Conservation (phyloP, 2,113 vertebrate species). For the Ictalurus furcatus region DNA sequence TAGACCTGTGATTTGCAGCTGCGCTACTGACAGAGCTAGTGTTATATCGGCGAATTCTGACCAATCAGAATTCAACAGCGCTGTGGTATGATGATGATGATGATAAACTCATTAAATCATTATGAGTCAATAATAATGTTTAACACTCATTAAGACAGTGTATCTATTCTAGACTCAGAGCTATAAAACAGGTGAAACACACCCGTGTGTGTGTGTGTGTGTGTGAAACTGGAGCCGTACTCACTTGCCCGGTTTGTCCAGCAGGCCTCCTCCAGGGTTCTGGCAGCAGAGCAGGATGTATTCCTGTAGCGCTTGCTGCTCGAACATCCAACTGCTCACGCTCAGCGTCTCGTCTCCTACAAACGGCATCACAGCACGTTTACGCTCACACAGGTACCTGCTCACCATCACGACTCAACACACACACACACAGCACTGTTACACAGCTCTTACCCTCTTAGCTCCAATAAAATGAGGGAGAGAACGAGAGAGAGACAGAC, state of each 20-base stretch:
- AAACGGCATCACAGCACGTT: background rate
- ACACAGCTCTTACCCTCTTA: background rate
- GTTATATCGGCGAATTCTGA: background rate
- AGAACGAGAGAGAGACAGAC: too few relatives aligned
- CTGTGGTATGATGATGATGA: background rate
- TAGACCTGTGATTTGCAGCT: background rate
- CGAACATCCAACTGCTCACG: conserved; percentile 90
- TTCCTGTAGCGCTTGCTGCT: conserved; percentile 92
- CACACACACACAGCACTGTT: background rate
- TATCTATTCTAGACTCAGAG: background rate
- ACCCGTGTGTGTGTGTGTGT: background rate
- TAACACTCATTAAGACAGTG: background rate
- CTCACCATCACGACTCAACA: background rate
- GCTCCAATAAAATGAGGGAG: too few relatives aligned
- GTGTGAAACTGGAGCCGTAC: conserved; percentile 59
- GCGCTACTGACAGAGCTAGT: background rate
- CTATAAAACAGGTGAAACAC: background rate
- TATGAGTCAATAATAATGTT: too few relatives aligned
- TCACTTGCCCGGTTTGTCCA: conserved; percentile 98
- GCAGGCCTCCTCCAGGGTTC: conserved; percentile 86
- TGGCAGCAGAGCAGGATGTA: conserved; percentile 98
- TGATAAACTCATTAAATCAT: background rate
- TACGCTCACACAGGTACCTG: background rate
- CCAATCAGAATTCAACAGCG: background rate
- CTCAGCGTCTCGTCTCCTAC: conserved; percentile 86